Conservation (phyloP, 2,797 vertebrate species). For the Protosalanx chinensis region DNA sequence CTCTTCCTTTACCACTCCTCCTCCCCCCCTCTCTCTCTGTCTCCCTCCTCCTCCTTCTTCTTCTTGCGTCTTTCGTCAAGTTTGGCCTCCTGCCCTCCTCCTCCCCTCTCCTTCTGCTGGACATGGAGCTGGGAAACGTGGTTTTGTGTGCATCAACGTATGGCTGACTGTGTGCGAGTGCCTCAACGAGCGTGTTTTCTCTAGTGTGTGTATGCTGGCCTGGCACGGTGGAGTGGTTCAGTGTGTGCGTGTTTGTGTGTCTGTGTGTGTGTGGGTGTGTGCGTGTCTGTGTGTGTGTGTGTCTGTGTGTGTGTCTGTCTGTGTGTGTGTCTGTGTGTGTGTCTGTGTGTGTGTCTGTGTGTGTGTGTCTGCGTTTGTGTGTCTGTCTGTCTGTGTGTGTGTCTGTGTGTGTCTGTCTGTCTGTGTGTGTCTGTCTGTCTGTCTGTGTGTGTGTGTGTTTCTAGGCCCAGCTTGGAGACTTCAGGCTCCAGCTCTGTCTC, state of each 20-base stretch:
- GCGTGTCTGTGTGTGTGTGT: not conserved
- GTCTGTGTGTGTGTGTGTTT: constrained; percentile 10
- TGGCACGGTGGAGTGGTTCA: not conserved
- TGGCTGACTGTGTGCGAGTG: not conserved
- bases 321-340: constrained; percentile 20
- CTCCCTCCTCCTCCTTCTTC: constrained; percentile 18
- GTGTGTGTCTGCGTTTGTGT: not conserved
- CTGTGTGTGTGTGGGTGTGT: constrained; percentile 16
- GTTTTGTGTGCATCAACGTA: constrained; percentile 4
- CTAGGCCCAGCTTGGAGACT: not conserved
- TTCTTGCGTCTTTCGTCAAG: constrained; percentile 30
- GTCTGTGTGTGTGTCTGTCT: constrained; percentile 10
- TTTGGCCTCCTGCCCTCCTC: constrained; percentile 30
- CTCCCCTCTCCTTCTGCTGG: constrained; percentile 31
- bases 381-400: constrained; percentile 13
- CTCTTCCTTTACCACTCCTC: constrained; percentile 20
- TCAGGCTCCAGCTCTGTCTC: constrained; percentile 53
- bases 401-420: constrained; percentile 11
- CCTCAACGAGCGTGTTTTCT: not conserved
- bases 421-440: not conserved
- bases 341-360: constrained; percentile 7
- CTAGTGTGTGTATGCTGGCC: constrained; percentile 11
- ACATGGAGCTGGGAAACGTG: not conserved
- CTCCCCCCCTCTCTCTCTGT: not conserved
- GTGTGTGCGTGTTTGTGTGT: constrained; percentile 2